These are phyloP conservation scores for Acleris emargana DNA, from an alignment of 2,888 invertebrate genomes.

Conservation along the genomic window DNA sequence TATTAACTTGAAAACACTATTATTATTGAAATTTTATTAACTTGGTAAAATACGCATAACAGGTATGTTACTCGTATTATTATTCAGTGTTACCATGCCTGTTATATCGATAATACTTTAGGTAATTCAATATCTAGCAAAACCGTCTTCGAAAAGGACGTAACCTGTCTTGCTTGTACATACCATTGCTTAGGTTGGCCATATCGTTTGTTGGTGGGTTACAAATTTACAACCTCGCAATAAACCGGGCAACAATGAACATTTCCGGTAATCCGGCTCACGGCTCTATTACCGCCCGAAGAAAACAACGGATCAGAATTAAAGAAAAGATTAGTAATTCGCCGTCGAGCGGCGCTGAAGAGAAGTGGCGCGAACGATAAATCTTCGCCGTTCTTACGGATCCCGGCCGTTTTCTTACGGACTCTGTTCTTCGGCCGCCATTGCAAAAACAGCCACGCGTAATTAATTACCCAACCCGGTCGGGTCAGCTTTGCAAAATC, in stretches of 20 bases:
- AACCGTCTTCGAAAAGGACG: too few species aligned
- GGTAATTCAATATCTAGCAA: too few species aligned
- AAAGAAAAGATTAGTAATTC: slow-evolving; percentile 76
- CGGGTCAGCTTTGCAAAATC: slow-evolving; percentile 68
- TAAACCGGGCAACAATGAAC: slow-evolving; percentile 63
- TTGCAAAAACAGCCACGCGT: slow-evolving; percentile 75
- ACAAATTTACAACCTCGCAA: slow-evolving; percentile 45
- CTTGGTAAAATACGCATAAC: slow-evolving; percentile 30
- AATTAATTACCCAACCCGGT: slow-evolving; percentile 73
- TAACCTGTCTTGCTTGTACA: too few species aligned
- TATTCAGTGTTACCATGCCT: too few species aligned
- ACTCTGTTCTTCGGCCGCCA: slow-evolving; percentile 44
- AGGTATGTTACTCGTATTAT: not conserved
- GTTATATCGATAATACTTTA: too few species aligned
- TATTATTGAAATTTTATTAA: slow-evolving; percentile 69
- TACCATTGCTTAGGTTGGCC: not conserved
- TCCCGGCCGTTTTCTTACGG: slow-evolving; percentile 64
- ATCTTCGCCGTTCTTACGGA: slow-evolving; percentile 71
- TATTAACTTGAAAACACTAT: too few species aligned
- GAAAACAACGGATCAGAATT: slow-evolving; percentile 76
- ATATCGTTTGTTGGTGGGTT: slow-evolving; percentile 4
- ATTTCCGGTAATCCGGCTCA: slow-evolving; percentile 67
- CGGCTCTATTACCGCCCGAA: slow-evolving; percentile 65
- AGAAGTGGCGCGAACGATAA: slow-evolving; percentile 70
- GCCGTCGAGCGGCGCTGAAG: slow-evolving; percentile 60